Percentiles rank a stretch among this genome's conserved stretches.
Evolutionary conservation across 2,888 invertebrate genomes (phyloP).

Genomic region (Brassicogethes aeneus): DNA sequence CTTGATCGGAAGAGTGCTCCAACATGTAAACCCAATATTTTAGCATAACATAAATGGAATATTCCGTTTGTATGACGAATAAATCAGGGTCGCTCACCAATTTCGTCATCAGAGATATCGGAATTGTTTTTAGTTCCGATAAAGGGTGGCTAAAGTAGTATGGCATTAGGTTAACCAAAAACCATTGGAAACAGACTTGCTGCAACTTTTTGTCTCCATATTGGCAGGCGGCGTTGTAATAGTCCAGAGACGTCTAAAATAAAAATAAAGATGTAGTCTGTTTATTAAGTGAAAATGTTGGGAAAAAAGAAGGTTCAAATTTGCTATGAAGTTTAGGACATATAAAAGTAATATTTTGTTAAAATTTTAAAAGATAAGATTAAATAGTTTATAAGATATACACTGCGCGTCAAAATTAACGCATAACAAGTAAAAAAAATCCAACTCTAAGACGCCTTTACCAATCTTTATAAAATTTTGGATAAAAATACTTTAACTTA

Average conservation of each 20-base stretch:
- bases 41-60: slow-evolving; percentile 61
- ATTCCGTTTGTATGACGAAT: slow-evolving; percentile 70
- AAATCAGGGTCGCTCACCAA: slow-evolving; percentile 55
- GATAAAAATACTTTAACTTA: too few relatives aligned
- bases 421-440: too few relatives aligned
- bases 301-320: too few relatives aligned
- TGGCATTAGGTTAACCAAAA: slow-evolving; percentile 58
- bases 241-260: slow-evolving; percentile 54
- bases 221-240: slow-evolving; percentile 57
- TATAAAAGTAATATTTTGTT: not conserved
- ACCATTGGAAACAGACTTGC: slow-evolving; percentile 58
- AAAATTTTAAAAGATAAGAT: not conserved
- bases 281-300: too few relatives aligned
- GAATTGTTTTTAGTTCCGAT: slow-evolving; percentile 51
- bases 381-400: too few relatives aligned
- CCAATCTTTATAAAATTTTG: too few relatives aligned
- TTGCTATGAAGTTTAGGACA: too few relatives aligned
- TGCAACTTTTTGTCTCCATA: slow-evolving; percentile 58
- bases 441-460: too few relatives aligned
- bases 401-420: too few relatives aligned
- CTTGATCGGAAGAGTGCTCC: slow-evolving; percentile 35
- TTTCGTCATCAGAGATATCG: slow-evolving; percentile 55
- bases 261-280: not conserved
- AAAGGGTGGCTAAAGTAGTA: slow-evolving; percentile 48
- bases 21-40: slow-evolving; percentile 59